phyloP scores from a whole-genome alignment of 2,888 invertebrate species.

The Nycteola revayana region DNA sequence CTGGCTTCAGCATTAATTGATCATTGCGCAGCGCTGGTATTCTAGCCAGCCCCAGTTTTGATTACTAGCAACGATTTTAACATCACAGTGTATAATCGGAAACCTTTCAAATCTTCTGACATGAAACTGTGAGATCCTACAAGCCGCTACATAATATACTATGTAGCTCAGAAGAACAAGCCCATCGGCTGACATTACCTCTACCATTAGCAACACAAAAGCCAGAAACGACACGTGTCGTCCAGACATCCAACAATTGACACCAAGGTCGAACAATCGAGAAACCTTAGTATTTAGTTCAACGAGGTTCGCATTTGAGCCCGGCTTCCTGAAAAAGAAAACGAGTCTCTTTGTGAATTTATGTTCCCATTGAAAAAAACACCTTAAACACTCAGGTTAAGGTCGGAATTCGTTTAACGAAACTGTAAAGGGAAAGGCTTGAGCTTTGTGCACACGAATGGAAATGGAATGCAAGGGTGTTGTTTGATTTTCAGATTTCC shows the following conservation, averaged over 20 bases:
- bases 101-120: too few relatives aligned
- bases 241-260: constrained; percentile 1
- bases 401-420: background rate
- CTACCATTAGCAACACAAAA: too few relatives aligned
- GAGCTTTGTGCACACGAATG: constrained; percentile 8
- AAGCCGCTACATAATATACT: too few relatives aligned
- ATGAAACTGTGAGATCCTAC: too few relatives aligned
- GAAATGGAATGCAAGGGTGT: constrained; percentile 15
- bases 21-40: too few relatives aligned
- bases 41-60: too few relatives aligned
- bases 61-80: too few relatives aligned
- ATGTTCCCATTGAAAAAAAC: background rate
- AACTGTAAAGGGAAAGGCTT: constrained; percentile 6
- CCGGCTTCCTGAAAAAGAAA: background rate
- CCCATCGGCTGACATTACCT: too few relatives aligned
- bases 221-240: too few relatives aligned
- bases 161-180: too few relatives aligned
- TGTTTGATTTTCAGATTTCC: constrained; percentile 12
- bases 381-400: background rate
- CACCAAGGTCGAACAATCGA: constrained; percentile 1
- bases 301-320: background rate
- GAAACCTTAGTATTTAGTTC: background rate
- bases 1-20: too few relatives aligned
- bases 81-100: too few relatives aligned
- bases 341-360: background rate